phyloP scores from a whole-genome alignment of 2,113 vertebrate species.

The Callocephalon fimbriatum region DNA sequence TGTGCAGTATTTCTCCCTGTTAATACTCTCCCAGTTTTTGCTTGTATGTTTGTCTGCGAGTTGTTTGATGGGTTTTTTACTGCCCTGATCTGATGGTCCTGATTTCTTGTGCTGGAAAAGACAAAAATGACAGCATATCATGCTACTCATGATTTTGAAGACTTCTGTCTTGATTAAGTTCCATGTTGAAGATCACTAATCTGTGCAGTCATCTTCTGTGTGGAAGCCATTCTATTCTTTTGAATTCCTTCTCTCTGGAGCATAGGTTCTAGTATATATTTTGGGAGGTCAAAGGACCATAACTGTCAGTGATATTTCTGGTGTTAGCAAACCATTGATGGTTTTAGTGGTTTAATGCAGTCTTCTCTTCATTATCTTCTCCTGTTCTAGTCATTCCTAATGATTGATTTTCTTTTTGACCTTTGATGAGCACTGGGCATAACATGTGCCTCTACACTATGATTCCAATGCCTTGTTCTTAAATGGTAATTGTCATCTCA shows the following conservation, averaged over 20 bases:
- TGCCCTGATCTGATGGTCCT: not conserved
- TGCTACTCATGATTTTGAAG: not conserved
- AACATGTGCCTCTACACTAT: not conserved
- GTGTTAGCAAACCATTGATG: not conserved
- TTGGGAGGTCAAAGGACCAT: not conserved
- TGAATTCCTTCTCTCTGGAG: not conserved
- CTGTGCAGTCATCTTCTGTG: accelerated
- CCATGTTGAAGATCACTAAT: not conserved
- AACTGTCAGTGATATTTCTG: not conserved
- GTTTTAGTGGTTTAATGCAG: not conserved
- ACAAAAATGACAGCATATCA: not conserved
- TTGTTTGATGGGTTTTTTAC: not conserved
- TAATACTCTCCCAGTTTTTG: not conserved
- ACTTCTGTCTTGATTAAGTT: not conserved
- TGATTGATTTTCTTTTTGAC: not conserved
- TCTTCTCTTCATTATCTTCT: not conserved
- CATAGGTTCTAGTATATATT: not conserved
- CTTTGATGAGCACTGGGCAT: not conserved
- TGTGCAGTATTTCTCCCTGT: not conserved
- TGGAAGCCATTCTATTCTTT: not conserved
- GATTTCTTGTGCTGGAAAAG: not conserved
- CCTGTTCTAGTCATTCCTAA: not conserved
- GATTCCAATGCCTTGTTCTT: not conserved
- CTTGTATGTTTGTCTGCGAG: not conserved
- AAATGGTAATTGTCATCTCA: not conserved